Evolutionary conservation across 2,113 vertebrate species (phyloP), one percentile per base, ranked within the genome.

Genomic region (Sigmodon hispidus): DNA sequence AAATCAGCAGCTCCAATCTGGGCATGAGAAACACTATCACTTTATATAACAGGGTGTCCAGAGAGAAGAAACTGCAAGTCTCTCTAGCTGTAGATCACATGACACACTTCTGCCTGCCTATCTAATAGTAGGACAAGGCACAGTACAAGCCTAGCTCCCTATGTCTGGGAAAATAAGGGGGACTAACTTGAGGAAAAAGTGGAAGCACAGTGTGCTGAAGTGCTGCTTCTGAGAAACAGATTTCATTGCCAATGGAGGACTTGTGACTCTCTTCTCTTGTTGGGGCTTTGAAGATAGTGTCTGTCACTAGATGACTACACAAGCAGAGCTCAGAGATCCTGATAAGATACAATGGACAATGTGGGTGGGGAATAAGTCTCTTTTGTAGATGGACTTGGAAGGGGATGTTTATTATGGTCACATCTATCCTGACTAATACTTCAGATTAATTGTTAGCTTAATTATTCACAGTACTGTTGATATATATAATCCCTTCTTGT

Each of bases 111-210:
- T 63, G 55, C 7, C 24, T 26, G 16, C 45, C 3, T 45, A 16
- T 16, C 29, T 79, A 48, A 79, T 31, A 52, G 29, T 10, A 73
- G 21, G n/a, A n/a, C 40, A n/a, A 22, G 29, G 0, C 7, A 7
- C 22, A 69, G 48, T 89, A 55, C 31, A 40, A 16, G 24, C 57
- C 59, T 40, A 34, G 15, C 19, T 22, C 29, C 16, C 9, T 19
- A 1, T 15, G 17, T 36, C 4, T 89, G 3, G 26, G 73, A 34
- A 0, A 17, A 36, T 24, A 12, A 10, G 12, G 29, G 8, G 5
- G 45, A 61, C 50, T 22, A 52, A 19, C 15, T 1, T 15, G 19
- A 86, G 61, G 45, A 34, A 13, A 29, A 2, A 36, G 43, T 21
- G 80, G 59, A 59, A 40, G 43, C 22, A 13, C 26, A 19, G 1